Evolutionary conservation across 2,888 invertebrate species (phyloP).

Genomic region (Ectemnius lituratus): DNA sequence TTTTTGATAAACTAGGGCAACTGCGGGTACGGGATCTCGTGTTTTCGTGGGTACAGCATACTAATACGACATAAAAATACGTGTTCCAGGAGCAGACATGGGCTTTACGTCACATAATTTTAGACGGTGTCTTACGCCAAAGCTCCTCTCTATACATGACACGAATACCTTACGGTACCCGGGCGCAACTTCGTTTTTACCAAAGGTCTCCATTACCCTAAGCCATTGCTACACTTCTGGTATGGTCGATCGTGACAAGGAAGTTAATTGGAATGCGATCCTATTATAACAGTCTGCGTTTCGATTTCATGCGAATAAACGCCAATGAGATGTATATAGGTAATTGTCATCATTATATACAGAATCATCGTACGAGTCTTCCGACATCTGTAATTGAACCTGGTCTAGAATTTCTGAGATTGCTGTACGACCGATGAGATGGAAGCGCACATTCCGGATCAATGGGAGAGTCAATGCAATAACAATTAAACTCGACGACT

Average conservation of each 20-base stretch:
- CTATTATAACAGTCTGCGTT: background rate
- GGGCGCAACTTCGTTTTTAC: slow-evolving; percentile 15
- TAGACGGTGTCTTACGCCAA: slow-evolving; percentile 10
- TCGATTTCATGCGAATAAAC: no score
- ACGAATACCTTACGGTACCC: slow-evolving; percentile 13
- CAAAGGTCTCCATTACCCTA: slow-evolving; percentile 4
- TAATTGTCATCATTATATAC: no score
- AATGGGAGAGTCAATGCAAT: background rate
- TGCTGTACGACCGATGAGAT: no score
- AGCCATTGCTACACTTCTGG: background rate
- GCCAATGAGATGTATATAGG: no score
- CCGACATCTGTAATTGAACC: no score
- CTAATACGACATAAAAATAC: slow-evolving; percentile 19
- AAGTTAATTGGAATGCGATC: background rate
- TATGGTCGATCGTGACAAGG: background rate
- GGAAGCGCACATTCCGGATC: no score
- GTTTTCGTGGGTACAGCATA: slow-evolving; percentile 1
- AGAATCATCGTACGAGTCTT: no score
- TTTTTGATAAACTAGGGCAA: no score
- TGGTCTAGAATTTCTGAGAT: no score
- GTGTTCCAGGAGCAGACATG: background rate
- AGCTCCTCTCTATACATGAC: slow-evolving; percentile 8
- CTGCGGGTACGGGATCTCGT: background rate
- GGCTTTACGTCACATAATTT: slow-evolving; percentile 23
- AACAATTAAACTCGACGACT: background rate